Conservation (phyloP, 2,888 invertebrate genomes). For the Drosophila nigricruria region DNA sequence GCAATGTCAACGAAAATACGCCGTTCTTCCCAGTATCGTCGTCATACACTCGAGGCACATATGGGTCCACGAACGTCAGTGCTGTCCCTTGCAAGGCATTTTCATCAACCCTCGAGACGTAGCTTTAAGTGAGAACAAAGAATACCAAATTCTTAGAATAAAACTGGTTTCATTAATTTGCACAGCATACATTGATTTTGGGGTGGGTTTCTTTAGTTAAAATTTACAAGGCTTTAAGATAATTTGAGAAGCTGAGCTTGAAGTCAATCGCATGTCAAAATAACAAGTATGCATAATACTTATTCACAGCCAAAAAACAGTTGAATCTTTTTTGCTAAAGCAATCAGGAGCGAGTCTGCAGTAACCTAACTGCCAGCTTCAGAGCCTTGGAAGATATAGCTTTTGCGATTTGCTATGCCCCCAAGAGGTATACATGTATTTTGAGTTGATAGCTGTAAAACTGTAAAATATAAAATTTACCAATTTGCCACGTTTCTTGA, state of each 20-base stretch:
- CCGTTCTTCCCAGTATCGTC: constrained; percentile 93
- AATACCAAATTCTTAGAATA: neutral
- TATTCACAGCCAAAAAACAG: neutral
- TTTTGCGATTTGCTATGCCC: no score
- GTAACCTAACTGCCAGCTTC: no score
- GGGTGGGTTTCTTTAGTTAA: neutral
- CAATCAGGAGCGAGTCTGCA: no score
- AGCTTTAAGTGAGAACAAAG: constrained; percentile 86
- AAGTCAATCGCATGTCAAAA: neutral
- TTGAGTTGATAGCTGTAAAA: no score
- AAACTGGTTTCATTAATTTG: no score
- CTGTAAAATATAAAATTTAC: no score
- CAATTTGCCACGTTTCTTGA: no score
- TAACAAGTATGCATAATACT: neutral
- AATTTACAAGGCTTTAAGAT: neutral
- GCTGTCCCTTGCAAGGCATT: constrained; percentile 93
- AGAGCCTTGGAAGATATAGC: no score
- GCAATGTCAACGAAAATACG: constrained; percentile 91
- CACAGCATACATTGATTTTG: neutral
- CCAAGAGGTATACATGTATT: no score
- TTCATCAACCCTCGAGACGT: constrained; percentile 91
- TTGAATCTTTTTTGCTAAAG: no score
- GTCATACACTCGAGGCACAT: constrained; percentile 90
- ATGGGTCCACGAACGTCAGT: constrained; percentile 90
- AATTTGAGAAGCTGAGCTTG: neutral